Conservation (phyloP, 53 echinoderm and acorn worm species). For the Patiria pectinifera region DNA sequence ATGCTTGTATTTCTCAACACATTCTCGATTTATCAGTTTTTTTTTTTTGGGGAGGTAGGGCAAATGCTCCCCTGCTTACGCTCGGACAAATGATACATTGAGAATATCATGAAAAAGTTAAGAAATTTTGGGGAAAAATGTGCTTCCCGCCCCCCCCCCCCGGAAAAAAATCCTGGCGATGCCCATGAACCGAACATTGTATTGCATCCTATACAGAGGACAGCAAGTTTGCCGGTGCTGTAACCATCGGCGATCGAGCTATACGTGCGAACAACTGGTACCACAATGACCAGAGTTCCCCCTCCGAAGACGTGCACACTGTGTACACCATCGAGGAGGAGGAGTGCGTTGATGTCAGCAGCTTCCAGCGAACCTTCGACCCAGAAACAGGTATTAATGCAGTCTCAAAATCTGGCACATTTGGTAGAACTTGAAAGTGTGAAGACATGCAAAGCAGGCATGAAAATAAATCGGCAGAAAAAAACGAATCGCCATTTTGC, state of each 20-base stretch:
- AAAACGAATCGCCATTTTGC: too few relatives aligned
- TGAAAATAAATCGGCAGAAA: neutral
- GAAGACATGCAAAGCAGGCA: neutral
- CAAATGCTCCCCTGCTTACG: too few relatives aligned
- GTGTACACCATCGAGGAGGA: neutral
- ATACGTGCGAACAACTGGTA: neutral
- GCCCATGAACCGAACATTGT: neutral
- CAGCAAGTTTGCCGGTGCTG: neutral
- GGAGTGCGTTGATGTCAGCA: neutral
- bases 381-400: neutral
- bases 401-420: neutral
- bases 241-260: constrained; percentile 4
- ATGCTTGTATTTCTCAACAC: too few relatives aligned
- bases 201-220: neutral
- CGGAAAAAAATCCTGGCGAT: too few relatives aligned
- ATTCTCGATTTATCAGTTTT: too few relatives aligned
- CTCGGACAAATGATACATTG: too few relatives aligned
- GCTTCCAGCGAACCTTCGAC: neutral
- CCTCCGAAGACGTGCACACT: neutral
- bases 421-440: too few relatives aligned
- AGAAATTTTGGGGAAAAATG: too few relatives aligned
- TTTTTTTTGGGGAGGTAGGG: too few relatives aligned
- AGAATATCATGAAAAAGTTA: too few relatives aligned
- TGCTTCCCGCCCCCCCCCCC: too few relatives aligned
- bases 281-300: neutral